Evolutionary conservation across 2,113 vertebrate species (phyloP), one percentile per base, ranked within the genome.

Genomic region (Maccullochella peelii): DNA sequence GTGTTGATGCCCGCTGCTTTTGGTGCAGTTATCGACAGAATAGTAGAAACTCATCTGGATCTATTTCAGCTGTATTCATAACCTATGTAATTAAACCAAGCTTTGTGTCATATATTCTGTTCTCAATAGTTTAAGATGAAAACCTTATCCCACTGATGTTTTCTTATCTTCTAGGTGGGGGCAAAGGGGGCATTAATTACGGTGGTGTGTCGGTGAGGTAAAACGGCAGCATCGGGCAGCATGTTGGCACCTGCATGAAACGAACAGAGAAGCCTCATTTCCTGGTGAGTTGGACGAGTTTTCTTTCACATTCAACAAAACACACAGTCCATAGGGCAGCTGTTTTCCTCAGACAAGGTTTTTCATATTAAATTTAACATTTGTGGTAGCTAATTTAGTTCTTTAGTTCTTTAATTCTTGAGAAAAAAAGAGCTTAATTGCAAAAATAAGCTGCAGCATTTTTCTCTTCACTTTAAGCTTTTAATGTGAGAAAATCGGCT

Each of bases 211-310:
- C 93, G 92, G 94, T 78, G 86, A 12, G 88, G 85, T 88, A 70
- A 82, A 88, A 57, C 72, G 21, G 36, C 61, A 91, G 87, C 93
- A 91, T 89, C 62, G 89, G 95, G 91, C 94, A 95, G 92, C 89
- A 97, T 96, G 96, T 83, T 95, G 97, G 96, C 96, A 96, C 95
- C 95, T 95, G 94, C 91, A 83, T 90, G 92, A 95, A 87, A 90
- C 91, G 85, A 71, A 36, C 50, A 59, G 58, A 90, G 89, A 84
- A 94, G 92, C 95, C 96, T 97, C 93, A 88, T 79, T 95, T 96
- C 91, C 94, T 92, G 96, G 98, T 99, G 92, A 95, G 97, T 96
- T 49, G 8, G 15, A 67, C 27, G 27, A 30, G 16, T 68, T 0
- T 61, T 83, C 42, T 77, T 74, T 76, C 10, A 52, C 18, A 44